Evolutionary conservation across 2,888 invertebrate genomes (phyloP), one percentile per base, ranked within the genome.

Genomic region (Phaedon cochleariae): DNA sequence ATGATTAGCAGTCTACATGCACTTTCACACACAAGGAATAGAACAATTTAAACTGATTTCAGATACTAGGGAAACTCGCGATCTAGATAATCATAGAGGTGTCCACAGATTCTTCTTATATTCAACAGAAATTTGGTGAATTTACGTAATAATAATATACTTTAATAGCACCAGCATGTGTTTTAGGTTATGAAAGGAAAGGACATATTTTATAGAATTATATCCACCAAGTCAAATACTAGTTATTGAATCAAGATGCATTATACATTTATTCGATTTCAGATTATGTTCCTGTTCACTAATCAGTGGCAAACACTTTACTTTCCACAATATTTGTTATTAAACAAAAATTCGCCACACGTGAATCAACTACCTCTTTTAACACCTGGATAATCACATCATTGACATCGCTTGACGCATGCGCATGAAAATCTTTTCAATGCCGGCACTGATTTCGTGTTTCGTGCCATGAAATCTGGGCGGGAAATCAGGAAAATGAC

Each of bases 1-100:
- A 87, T 86, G 84, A 85, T 61, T 57, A 31, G 63, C 41, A 67
- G 65, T 65, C 62, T 67, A n/a, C n/a, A n/a, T 59, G 62, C 57
- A 64, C 63, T 60, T 57, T 59, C 58, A 58, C 34, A 45, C 53
- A 58, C 55, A 49, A 59, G 58, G 55, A 61, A 62, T 58, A 63
- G 21, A 22, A 9, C 21, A 65, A 52, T 65, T 46, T 59, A 46
- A 17, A 18, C n/a, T 29, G 15, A 48, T 51, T 34, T 49, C 57
- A 59, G 15, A 21, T 12, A 26, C 26, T 21, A 6, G 21, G n/a
- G 4, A 41, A 26, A 34, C 46, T 15, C 5, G 15, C n/a, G 6
- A n/a, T 15, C 12, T 17, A 57, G 37, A 21, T 22, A 17, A 48
- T 26, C n/a, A n/a, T n/a, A n/a, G n/a, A 26, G 26, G 3, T 26